A percentile compares a stretch with the other conserved stretches of the same genome.
These are phyloP conservation scores for Stegostoma tigrinum DNA, from an alignment of 2,113 vertebrate genomes.

Conservation along the genomic window DNA sequence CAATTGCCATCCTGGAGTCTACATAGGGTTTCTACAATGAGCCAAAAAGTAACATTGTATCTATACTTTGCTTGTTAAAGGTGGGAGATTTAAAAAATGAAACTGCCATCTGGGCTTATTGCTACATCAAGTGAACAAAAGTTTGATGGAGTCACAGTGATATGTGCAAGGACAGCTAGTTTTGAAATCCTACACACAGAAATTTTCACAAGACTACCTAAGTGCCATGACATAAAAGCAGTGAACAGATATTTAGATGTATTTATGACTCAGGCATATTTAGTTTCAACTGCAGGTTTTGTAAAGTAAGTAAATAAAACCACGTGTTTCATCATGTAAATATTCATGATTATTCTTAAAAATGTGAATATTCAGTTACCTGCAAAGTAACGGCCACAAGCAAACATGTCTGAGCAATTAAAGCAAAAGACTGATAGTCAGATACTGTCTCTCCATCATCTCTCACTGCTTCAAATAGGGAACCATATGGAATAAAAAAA, in stretches of 20 bases:
- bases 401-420: conserved; percentile 80
- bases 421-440: conserved; percentile 86
- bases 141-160: background rate
- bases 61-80: background rate
- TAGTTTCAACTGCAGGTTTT: background rate
- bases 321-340: background rate
- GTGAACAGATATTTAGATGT: background rate
- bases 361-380: conserved; percentile 51
- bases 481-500: conserved; percentile 82
- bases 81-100: background rate
- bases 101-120: background rate
- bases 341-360: background rate
- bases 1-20: no score
- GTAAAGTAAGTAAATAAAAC: background rate
- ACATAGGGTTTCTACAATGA: no score
- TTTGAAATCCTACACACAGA: background rate
- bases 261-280: background rate
- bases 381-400: conserved; percentile 74
- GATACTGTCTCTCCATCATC: conserved; percentile 78
- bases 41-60: background rate
- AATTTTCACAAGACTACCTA: background rate
- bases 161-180: background rate
- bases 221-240: background rate
- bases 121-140: background rate
- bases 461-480: conserved; percentile 66